Evolutionary conservation across 2,113 vertebrate genomes (phyloP).

Genomic region (Clarias magur): DNA sequence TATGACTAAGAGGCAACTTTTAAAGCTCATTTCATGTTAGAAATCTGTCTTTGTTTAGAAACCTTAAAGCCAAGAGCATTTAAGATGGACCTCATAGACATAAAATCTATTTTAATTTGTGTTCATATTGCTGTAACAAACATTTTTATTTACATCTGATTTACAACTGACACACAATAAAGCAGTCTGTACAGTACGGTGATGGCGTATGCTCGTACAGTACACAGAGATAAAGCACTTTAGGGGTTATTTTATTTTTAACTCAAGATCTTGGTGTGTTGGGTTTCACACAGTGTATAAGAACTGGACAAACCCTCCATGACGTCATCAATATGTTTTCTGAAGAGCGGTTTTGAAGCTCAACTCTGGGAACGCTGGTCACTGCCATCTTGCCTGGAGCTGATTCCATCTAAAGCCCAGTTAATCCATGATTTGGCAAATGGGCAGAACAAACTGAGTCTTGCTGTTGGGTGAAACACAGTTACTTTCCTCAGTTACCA

Average conservation of each 20-base stretch:
- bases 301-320: too few relatives aligned
- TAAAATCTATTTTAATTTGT: background rate
- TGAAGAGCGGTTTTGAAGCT: too few relatives aligned
- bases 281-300: background rate
- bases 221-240: background rate
- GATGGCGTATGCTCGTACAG: background rate
- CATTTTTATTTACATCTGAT: background rate
- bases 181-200: background rate
- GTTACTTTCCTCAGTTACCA: background rate
- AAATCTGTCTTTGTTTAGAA: background rate
- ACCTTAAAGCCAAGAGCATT: background rate
- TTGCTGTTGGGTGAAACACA: too few relatives aligned
- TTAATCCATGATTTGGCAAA: too few relatives aligned
- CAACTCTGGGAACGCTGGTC: too few relatives aligned
- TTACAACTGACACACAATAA: background rate
- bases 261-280: background rate
- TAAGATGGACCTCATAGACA: background rate
- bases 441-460: too few relatives aligned
- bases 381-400: too few relatives aligned
- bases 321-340: too few relatives aligned
- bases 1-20: background rate
- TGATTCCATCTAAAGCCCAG: too few relatives aligned
- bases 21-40: background rate
- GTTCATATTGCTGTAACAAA: background rate
- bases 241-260: background rate